Evolutionary conservation across 2,113 vertebrate species (phyloP).

Genomic region (Benitochromis conjunctus): DNA sequence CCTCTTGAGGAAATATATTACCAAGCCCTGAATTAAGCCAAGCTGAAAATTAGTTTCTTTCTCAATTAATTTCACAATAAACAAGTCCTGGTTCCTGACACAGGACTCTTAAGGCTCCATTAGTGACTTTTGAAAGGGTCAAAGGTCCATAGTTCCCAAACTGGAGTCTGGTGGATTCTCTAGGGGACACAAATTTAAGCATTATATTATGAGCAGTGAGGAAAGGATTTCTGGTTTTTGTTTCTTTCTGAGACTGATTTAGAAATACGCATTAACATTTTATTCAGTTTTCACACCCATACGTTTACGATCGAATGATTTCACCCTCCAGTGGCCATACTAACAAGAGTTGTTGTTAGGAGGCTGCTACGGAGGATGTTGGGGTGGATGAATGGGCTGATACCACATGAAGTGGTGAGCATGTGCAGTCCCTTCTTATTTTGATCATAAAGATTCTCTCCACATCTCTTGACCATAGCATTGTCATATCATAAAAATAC

Average conservation of each 20-base stretch:
- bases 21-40: neutral
- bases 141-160: neutral
- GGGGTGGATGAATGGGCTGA: neutral
- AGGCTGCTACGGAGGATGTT: fast-evolving
- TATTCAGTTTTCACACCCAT: neutral
- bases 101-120: neutral
- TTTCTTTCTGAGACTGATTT: neutral
- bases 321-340: neutral
- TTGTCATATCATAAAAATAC: neutral
- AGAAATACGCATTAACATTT: neutral
- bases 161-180: neutral
- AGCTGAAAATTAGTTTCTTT: neutral
- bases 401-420: neutral
- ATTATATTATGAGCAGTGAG: neutral
- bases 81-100: neutral
- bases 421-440: neutral
- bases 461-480: neutral
- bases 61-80: neutral
- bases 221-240: neutral
- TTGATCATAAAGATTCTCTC: neutral
- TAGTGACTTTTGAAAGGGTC: neutral
- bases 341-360: neutral
- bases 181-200: neutral
- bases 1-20: neutral
- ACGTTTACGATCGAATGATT: fast-evolving